Conservation (phyloP, 2,888 invertebrate species). For the Pseudanteris insignis region DNA sequence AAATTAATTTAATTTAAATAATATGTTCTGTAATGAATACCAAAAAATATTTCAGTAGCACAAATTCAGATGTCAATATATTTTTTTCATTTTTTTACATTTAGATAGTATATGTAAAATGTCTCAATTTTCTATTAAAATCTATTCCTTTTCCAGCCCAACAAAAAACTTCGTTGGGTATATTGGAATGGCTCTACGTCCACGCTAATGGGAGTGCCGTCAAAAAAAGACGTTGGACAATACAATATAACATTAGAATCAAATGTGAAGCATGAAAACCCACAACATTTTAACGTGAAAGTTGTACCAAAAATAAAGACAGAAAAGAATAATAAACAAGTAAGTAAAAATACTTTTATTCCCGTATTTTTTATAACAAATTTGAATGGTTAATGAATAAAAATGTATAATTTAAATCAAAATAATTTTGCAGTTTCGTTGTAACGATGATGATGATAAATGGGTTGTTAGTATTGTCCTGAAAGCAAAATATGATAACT, state of each 20-base stretch:
- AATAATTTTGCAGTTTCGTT: constrained; percentile 64
- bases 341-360: constrained; percentile 9
- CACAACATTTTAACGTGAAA: constrained; percentile 13
- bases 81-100: too few species aligned
- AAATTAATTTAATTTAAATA: too few species aligned
- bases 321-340: constrained; percentile 23
- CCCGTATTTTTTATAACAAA: too few species aligned
- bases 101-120: too few species aligned
- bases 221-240: constrained; percentile 25
- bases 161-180: constrained; percentile 16
- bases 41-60: too few species aligned
- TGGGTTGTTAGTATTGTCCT: constrained; percentile 75
- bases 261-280: constrained; percentile 16
- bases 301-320: constrained; percentile 20
- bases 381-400: too few species aligned
- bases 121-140: neutral
- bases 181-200: constrained; percentile 14
- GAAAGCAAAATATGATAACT: constrained; percentile 73
- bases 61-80: neutral
- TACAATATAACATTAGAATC: constrained; percentile 25
- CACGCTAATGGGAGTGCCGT: constrained; percentile 28
- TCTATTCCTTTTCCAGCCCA: constrained; percentile 2
- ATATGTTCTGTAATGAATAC: neutral
- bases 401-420: too few species aligned
- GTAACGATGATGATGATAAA: constrained; percentile 67